Evolutionary conservation across 2,888 invertebrate species (phyloP).

Genomic region (Cantharis rufa): DNA sequence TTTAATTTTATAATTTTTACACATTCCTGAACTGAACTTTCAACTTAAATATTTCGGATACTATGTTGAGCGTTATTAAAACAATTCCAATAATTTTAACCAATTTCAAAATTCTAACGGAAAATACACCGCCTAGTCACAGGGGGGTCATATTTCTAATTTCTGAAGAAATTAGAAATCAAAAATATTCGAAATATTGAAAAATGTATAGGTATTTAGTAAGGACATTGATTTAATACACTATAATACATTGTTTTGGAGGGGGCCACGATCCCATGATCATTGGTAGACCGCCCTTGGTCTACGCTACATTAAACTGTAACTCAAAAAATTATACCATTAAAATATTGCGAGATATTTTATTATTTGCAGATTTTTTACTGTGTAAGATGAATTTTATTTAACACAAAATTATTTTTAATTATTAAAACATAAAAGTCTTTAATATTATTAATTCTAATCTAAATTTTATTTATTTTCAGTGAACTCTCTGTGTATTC

Average conservation of each 20-base stretch:
- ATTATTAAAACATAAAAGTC: neutral
- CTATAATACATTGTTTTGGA: too few species aligned
- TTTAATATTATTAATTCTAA: neutral
- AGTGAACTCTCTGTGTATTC: slow-evolving; percentile 75
- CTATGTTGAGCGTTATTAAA: too few species aligned
- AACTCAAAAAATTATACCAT: neutral
- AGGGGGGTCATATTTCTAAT: too few species aligned
- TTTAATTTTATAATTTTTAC: too few species aligned
- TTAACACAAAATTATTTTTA: neutral
- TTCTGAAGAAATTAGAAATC: too few species aligned
- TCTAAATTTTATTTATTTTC: slow-evolving; percentile 42
- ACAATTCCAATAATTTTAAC: neutral
- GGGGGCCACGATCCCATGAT: too few species aligned
- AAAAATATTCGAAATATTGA: too few species aligned
- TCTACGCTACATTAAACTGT: neutral
- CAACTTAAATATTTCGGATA: too few species aligned
- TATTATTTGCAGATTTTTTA: neutral
- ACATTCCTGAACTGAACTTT: too few species aligned
- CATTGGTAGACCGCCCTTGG: too few species aligned
- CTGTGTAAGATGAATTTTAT: neutral
- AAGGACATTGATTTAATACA: too few species aligned
- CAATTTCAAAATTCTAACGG: neutral
- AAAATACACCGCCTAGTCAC: neutral
- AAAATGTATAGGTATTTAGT: too few species aligned
- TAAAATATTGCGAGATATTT: neutral